Base-by-base conservation (phyloP, 2,797 vertebrate genomes). In the Crenuchus spilurus region DNA sequence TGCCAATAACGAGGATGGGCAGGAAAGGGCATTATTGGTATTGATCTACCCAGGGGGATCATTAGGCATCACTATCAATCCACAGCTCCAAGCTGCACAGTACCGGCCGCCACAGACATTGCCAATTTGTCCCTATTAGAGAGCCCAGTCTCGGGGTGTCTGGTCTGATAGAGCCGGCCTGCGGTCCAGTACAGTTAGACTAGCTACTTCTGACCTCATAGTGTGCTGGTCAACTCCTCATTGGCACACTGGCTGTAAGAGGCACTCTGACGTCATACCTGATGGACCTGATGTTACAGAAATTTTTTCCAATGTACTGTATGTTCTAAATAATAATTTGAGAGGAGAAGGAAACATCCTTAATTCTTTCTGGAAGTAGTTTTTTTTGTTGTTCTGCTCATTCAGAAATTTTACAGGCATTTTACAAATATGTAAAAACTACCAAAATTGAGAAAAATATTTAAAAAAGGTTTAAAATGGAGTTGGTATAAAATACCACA, bases 11-110 rank as follows among this genome's bases (percentile, higher is more conserved):
- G 89, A 94, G 94, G 94, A 95, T 94, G 95, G 95, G 95, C 95
- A 93, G 95, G 93, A 94, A 94, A 94, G 93, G 93, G 94, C 95
- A 96, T 96, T 96, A 97, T 96, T 96, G 93, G 94, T 98, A 98
- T 98, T 97, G 96, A 98, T 99, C 96, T 93, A 95, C 97, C 95
- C 96, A 95, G 94, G 94, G 95, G 96, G 95, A 98, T 98, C 96
- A 98, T 98, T 98, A 99, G 95, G 94, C 95, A 96, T 99, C 96
- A 94, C 94, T 97, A 98, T 97, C 97, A 98, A 97, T 98, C 96
- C 96, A 95, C 95, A 96, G 94, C 95, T 96, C 94, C 94, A 87
- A 94, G 94, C 93, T 24, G 90, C 94, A 95, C 94, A 94, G 92
- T 94, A 94, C 93, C 90, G 89, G 95, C 92, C 93, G 83, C 92